Conservation (phyloP, 2,113 vertebrate species). For the Saguinus midas region DNA sequence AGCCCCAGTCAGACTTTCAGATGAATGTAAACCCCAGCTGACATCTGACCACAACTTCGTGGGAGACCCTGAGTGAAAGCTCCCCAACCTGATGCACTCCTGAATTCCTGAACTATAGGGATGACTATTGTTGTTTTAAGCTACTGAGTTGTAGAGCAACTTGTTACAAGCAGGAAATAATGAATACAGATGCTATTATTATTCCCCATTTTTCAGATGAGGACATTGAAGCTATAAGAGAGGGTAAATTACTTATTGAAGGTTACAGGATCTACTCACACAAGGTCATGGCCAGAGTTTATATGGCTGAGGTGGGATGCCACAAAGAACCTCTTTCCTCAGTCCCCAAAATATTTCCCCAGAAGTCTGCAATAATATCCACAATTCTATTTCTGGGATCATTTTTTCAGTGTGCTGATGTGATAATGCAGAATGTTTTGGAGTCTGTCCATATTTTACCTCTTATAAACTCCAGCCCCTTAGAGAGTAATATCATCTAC, state of each 20-base stretch:
- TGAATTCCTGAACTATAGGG: not conserved
- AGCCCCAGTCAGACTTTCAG: not conserved
- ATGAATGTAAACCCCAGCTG: not conserved
- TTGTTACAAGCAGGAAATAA: not conserved
- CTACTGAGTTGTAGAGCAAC: not conserved
- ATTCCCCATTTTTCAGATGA: not conserved
- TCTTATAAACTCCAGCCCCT: conserved; percentile 22
- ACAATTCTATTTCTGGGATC: conserved; percentile 3
- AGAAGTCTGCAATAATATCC: not conserved
- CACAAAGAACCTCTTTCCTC: not conserved
- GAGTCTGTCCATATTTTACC: not conserved
- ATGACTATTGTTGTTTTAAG: not conserved
- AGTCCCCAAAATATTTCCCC: not conserved
- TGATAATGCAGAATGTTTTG: not conserved
- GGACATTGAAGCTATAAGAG: not conserved
- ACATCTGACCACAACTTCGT: not conserved
- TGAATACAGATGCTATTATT: no score
- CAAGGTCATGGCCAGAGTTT: not conserved
- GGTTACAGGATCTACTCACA: not conserved
- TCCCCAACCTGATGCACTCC: not conserved
- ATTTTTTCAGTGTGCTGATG: not conserved
- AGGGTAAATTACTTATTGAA: not conserved
- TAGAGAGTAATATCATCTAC: conserved; percentile 5
- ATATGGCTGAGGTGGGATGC: not conserved
- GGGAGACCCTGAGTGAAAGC: not conserved